These are phyloP conservation scores for Piscicola geometra DNA, from an alignment of 2,888 invertebrate genomes.

Conservation along the genomic window DNA sequence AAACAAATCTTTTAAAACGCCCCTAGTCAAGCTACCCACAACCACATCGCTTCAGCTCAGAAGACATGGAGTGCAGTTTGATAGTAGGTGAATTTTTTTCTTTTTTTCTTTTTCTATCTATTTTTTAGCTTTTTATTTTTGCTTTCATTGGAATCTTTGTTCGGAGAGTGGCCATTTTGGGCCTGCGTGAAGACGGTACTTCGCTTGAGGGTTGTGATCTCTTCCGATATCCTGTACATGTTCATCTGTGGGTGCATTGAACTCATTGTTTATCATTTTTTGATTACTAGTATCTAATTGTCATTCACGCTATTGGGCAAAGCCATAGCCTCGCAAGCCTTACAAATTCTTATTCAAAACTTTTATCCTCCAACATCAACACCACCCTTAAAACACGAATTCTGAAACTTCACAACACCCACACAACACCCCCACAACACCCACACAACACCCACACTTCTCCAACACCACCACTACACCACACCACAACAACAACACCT, in stretches of 20 bases:
- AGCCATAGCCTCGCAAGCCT: too few species aligned
- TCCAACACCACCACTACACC: too few species aligned
- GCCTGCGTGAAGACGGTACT: not conserved
- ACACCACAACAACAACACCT: constrained; percentile 45
- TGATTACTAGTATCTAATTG: too few species aligned
- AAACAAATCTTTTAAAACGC: too few species aligned
- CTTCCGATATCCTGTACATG: constrained; percentile 26
- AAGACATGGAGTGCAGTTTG: too few species aligned
- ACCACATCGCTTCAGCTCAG: too few species aligned
- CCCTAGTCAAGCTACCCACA: too few species aligned
- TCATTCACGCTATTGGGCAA: too few species aligned
- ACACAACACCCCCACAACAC: not conserved
- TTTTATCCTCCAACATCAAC: too few species aligned
- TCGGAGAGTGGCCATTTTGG: too few species aligned
- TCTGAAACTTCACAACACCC: not conserved
- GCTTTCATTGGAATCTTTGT: too few species aligned
- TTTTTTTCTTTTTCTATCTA: not conserved
- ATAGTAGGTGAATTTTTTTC: not conserved
- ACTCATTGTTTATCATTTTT: not conserved
- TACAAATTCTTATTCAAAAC: too few species aligned
- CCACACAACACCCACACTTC: not conserved
- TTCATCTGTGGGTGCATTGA: constrained; percentile 3
- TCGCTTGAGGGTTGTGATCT: constrained; percentile 21
- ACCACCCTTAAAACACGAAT: not conserved
- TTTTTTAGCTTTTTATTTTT: not conserved